Evolutionary conservation across 2,797 vertebrate species (phyloP).

Genomic region (Holocentrus rufus): DNA sequence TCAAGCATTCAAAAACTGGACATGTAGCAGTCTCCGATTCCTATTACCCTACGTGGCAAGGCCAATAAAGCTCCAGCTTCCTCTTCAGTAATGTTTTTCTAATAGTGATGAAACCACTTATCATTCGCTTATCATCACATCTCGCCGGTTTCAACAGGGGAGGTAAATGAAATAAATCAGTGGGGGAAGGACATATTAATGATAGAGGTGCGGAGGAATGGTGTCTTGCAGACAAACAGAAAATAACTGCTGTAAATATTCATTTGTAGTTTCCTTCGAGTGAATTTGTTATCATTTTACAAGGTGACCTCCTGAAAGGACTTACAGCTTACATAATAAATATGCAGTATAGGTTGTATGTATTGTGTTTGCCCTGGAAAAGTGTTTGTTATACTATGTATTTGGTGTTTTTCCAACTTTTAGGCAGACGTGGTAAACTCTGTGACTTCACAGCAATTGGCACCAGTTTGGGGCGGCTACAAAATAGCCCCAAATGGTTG

Average conservation of each 20-base stretch:
- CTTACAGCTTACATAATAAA: background rate
- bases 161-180: slow-evolving; percentile 59
- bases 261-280: slow-evolving; percentile 40
- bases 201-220: slow-evolving; percentile 29
- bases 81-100: slow-evolving; percentile 32
- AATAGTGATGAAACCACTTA: slow-evolving; percentile 47
- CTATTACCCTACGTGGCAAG: slow-evolving; percentile 19
- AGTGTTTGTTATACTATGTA: slow-evolving; percentile 11
- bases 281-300: slow-evolving; percentile 20
- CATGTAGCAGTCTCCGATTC: slow-evolving; percentile 30
- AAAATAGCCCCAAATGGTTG: slow-evolving; percentile 15
- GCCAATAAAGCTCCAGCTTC: slow-evolving; percentile 32
- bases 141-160: slow-evolving; percentile 20
- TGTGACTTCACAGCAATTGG: slow-evolving; percentile 7
- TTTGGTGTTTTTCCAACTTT: background rate
- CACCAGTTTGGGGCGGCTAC: background rate
- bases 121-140: slow-evolving; percentile 49
- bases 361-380: slow-evolving; percentile 7
- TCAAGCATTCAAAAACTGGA: slow-evolving; percentile 21
- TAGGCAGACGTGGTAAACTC: background rate
- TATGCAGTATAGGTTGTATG: background rate
- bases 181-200: slow-evolving; percentile 43
- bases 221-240: slow-evolving; percentile 27
- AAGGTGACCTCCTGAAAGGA: background rate
- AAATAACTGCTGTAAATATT: slow-evolving; percentile 46